Evolutionary conservation across 2,113 vertebrate species (phyloP).

Genomic region (Serinus canaria): DNA sequence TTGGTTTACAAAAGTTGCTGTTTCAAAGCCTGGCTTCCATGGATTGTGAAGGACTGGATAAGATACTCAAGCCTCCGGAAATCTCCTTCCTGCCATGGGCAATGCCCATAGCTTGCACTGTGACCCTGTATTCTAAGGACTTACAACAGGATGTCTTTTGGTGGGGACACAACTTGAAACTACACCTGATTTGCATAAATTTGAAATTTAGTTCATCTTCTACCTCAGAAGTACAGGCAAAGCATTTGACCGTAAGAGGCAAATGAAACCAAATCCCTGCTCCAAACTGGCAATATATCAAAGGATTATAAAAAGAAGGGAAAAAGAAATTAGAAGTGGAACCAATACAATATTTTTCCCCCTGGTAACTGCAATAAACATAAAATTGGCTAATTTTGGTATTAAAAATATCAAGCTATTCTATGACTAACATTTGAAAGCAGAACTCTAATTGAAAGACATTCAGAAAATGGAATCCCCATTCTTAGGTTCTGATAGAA

Average conservation of each 20-base stretch:
- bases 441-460: not conserved
- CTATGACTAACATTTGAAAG: not conserved
- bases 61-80: not conserved
- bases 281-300: not conserved
- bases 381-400: not conserved
- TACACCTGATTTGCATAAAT: not conserved
- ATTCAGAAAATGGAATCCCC: not conserved
- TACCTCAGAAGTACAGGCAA: not conserved
- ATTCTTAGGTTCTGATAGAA: not conserved
- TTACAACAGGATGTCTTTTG: not conserved
- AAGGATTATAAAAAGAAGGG: not conserved
- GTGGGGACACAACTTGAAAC: not conserved
- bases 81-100: not conserved
- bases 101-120: not conserved
- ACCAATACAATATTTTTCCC: not conserved
- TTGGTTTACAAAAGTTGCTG: not conserved
- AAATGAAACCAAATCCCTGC: not conserved
- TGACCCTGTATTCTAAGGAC: not conserved
- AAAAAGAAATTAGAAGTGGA: not conserved
- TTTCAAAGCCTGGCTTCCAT: not conserved
- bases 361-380: not conserved
- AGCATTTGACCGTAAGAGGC: not conserved
- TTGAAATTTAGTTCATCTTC: not conserved
- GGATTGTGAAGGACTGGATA: not conserved
- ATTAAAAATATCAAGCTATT: not conserved